Base-by-base conservation (phyloP, 2,113 vertebrate species). In the Callaeas wilsoni region DNA sequence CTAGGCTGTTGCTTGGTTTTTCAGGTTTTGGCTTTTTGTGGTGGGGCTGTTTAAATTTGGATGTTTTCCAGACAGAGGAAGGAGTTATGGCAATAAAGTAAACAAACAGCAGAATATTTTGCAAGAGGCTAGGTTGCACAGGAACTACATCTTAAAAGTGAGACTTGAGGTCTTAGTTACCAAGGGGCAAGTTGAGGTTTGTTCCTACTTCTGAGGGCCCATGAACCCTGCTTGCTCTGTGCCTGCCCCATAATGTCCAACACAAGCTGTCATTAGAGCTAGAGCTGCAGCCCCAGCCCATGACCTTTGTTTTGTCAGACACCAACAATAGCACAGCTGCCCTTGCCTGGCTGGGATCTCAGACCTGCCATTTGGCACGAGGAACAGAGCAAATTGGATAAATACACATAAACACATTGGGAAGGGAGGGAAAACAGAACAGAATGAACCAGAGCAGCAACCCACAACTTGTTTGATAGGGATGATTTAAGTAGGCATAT, bases 401-500 rank as follows among this genome's bases (percentile, higher is more conserved):
- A 98, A 98, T 97, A 97, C 86, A 97, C 95, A 97, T 93, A 97
- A 98, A 98, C 97, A 96, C 97, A 93, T 97, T 97, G 97, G 95
- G 94, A 97, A 96, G 92, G 87, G 95, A 98, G 89, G 95, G 94
- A 98, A 96, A 98, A 96, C 96, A 97, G 97, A 98, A 96, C 94
- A 96, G 97, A 98, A 90, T 94, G 96, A 98, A 98, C 97, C 83
- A 87, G 96, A 96, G 96, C 94, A 94, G 96, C 89, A 97, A 97
- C 96, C 94, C 98, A 96, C 96, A 97, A 97, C 95, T 98, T 98
- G 97, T 97, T 97, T 97, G 97, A 98, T 97, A 91, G 93, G 93
- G 94, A 97, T 97, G 94, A 98, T 98, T 98, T 98, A 96, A 97
- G 96, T 75, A 98, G 98, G 98, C 98, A 98, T 98, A 98, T 98